Evolutionary conservation across 2,888 invertebrate species (phyloP).

Genomic region (Nemotelus pantherinus): DNA sequence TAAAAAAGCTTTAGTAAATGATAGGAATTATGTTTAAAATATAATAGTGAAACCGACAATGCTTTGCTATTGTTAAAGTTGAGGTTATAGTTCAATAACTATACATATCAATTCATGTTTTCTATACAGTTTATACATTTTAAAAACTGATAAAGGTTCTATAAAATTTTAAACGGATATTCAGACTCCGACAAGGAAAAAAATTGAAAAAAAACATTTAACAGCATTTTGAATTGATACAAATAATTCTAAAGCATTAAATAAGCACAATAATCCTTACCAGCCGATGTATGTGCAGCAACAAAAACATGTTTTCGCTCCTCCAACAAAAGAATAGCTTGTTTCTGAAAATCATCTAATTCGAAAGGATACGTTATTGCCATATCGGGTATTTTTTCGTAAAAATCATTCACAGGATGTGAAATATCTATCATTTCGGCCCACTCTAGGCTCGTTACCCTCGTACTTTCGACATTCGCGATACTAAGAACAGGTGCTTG

Average conservation of each 20-base stretch:
- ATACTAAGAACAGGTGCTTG: constrained; percentile 50
- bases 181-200: too few relatives aligned
- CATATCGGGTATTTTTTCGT: constrained; percentile 81
- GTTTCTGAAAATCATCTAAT: constrained; percentile 96
- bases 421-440: constrained; percentile 87
- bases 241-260: not conserved
- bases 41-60: too few relatives aligned
- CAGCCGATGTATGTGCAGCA: constrained; percentile 98
- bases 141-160: too few relatives aligned
- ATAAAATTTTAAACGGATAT: too few relatives aligned
- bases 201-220: too few relatives aligned
- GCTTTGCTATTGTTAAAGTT: too few relatives aligned
- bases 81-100: too few relatives aligned
- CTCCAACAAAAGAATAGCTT: constrained; percentile 93
- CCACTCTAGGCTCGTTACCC: constrained; percentile 72
- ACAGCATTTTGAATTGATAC: too few relatives aligned
- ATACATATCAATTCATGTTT: too few relatives aligned
- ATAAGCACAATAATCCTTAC: constrained; percentile 58
- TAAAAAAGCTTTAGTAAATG: too few relatives aligned
- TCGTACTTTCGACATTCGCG: constrained; percentile 61
- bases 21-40: too few relatives aligned
- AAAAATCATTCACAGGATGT: constrained; percentile 82
- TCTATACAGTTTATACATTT: too few relatives aligned
- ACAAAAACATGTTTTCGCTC: constrained; percentile 96
- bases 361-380: constrained; percentile 91